A percentile compares a stretch with the other conserved stretches of the same genome.
Evolutionary conservation across 2,888 invertebrate genomes (phyloP).

Genomic region (Uropetala carovei): DNA sequence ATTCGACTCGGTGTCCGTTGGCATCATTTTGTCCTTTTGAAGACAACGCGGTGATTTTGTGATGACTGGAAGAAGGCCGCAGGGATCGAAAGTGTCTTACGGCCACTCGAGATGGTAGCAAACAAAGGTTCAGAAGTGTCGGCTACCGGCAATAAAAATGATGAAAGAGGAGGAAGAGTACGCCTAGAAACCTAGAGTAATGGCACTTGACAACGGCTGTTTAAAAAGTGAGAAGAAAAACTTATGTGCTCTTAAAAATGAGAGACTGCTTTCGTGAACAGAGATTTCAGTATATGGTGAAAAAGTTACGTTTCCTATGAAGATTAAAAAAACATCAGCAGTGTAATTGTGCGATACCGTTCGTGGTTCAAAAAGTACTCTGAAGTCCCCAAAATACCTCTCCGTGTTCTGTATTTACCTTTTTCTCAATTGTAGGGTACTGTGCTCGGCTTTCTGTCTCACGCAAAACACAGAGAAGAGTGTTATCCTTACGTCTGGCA

Average conservation of each 20-base stretch:
- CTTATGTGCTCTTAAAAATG: background rate
- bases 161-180: background rate
- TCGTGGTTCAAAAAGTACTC: conserved; percentile 8
- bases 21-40: background rate
- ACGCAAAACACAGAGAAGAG: conserved; percentile 50
- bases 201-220: background rate
- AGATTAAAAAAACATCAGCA: background rate
- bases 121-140: background rate
- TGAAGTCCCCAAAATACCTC: conserved; percentile 29
- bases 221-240: conserved; percentile 17
- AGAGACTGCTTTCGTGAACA: background rate
- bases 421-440: conserved; percentile 50
- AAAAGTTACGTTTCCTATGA: conserved; percentile 1
- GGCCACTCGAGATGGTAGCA: background rate
- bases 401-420: conserved; percentile 63
- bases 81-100: conserved; percentile 9
- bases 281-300: background rate
- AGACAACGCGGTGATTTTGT: background rate
- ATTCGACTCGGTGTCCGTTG: background rate
- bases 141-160: background rate
- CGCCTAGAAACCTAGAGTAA: background rate
- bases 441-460: conserved; percentile 57
- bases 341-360: conserved; percentile 10
- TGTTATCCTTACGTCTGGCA: background rate
- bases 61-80: background rate